Evolutionary conservation across 2,113 vertebrate species (phyloP).

Genomic region (Oncorhynchus gorbuscha): DNA sequence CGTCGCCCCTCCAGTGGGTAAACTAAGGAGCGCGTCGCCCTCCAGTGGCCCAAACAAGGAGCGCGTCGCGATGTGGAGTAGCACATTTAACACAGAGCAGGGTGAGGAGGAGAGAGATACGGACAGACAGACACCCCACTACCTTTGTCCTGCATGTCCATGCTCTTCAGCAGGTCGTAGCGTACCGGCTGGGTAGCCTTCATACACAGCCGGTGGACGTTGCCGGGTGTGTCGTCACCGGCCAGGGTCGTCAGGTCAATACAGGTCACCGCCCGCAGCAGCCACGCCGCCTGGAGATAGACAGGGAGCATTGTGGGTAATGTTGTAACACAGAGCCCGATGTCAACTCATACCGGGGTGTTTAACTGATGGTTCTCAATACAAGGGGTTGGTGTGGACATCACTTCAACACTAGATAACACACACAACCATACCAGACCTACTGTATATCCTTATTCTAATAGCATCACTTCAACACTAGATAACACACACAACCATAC

Average conservation of each 20-base stretch:
- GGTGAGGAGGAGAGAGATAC: too few relatives aligned
- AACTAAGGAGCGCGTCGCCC: too few relatives aligned
- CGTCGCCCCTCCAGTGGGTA: too few relatives aligned
- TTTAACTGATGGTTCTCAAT: background rate
- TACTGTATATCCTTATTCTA: too few relatives aligned
- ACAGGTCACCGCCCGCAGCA: slow-evolving; percentile 88
- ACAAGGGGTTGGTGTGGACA: too few relatives aligned
- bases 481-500: too few relatives aligned
- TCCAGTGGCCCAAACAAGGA: too few relatives aligned
- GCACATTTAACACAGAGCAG: too few relatives aligned
- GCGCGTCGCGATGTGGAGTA: too few relatives aligned
- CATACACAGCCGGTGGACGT: slow-evolving; percentile 86
- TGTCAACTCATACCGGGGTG: background rate
- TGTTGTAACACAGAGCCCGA: background rate
- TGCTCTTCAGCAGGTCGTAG: slow-evolving; percentile 80
- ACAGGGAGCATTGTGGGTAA: background rate
- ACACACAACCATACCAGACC: too few relatives aligned
- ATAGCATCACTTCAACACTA: too few relatives aligned
- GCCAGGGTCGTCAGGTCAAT: slow-evolving; percentile 94
- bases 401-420: too few relatives aligned
- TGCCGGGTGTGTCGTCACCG: slow-evolving; percentile 89
- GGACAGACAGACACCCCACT: background rate
- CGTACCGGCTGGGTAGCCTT: slow-evolving; percentile 89
- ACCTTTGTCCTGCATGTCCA: slow-evolving; percentile 90
- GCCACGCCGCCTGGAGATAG: slow-evolving; percentile 85